These are phyloP conservation scores for Lycodopsis pacificus DNA, from an alignment of 2,797 vertebrate species.

Conservation along the genomic window DNA sequence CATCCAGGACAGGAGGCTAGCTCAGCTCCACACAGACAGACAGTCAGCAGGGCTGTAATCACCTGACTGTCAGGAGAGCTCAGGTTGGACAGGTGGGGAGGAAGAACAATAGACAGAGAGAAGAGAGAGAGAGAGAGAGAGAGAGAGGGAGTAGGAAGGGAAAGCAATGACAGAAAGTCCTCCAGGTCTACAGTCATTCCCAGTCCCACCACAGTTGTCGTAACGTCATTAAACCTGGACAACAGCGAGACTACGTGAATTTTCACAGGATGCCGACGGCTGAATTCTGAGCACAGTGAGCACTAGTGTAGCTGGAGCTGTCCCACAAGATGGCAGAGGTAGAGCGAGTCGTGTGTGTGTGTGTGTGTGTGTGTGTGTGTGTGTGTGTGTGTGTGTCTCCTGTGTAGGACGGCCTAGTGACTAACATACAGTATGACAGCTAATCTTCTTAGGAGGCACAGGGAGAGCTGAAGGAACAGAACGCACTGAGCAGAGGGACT, in stretches of 20 bases:
- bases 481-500: not conserved
- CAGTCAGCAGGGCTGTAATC: slow-evolving; percentile 31
- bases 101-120: not conserved
- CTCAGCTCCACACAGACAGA: slow-evolving; percentile 19
- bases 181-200: slow-evolving; percentile 7
- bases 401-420: slow-evolving; percentile 37
- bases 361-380: not conserved
- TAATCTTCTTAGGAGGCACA: slow-evolving; percentile 67
- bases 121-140: not conserved
- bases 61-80: slow-evolving; percentile 26
- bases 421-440: slow-evolving; percentile 41
- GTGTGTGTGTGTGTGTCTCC: slow-evolving; percentile 2
- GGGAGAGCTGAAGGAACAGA: slow-evolving; percentile 26
- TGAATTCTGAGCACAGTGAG: slow-evolving; percentile 29
- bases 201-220: slow-evolving; percentile 18
- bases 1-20: slow-evolving; percentile 17
- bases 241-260: slow-evolving; percentile 7
- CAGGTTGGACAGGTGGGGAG: slow-evolving; percentile 27
- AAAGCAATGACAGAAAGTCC: slow-evolving; percentile 11
- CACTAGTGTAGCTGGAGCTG: slow-evolving; percentile 21
- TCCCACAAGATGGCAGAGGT: slow-evolving; percentile 17
- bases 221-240: not conserved
- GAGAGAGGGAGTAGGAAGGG: not conserved
- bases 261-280: not conserved
- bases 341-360: not conserved